A percentile compares a stretch with the other conserved stretches of the same genome.
Conservation (phyloP, 1,140 invertebrate genomes). For the Holcopasites calliopsidis region DNA sequence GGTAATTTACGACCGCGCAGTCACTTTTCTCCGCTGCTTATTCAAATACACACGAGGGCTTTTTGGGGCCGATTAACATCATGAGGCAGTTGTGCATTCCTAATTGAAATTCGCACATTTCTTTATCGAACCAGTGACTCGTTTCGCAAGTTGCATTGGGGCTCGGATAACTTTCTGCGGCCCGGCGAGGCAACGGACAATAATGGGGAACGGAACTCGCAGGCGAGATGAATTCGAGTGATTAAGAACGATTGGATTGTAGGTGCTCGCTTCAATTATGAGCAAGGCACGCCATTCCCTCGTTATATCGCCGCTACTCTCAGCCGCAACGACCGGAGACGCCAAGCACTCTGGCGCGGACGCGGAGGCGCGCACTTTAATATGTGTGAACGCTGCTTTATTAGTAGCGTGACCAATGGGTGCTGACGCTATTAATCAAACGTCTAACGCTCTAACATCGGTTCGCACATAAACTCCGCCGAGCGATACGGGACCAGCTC, state of each 20-base stretch:
- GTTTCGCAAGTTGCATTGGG: too few species aligned
- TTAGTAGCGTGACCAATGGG: conserved; percentile 79
- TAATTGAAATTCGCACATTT: too few species aligned
- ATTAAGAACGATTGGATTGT: conserved; percentile 78
- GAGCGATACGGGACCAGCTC: conserved; percentile 4
- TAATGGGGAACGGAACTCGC: conserved; percentile 58
- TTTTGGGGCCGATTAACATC: too few species aligned
- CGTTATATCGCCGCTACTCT: conserved; percentile 72
- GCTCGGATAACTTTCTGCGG: conserved; percentile 45
- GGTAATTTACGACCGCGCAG: conserved; percentile 56
- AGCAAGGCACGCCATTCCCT: conserved; percentile 76
- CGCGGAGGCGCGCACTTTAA: conserved; percentile 72
- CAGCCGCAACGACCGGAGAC: conserved; percentile 35
- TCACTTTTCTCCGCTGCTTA: conserved; percentile 22
- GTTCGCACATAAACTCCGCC: conserved; percentile 12
- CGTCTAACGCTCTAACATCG: conserved; percentile 63
- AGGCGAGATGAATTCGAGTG: conserved; percentile 75
- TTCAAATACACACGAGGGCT: conserved; percentile 1
- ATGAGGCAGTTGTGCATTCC: too few species aligned
- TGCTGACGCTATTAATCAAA: conserved; percentile 78
- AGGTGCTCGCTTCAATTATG: conserved; percentile 75
- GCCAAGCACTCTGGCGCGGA: conserved; percentile 50
- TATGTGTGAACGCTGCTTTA: conserved; percentile 78
- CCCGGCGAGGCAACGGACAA: conserved; percentile 28
- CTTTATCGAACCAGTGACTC: too few species aligned